A percentile compares a stretch with the other conserved stretches of the same genome.
phyloP scores from a whole-genome alignment of 2,113 vertebrate species.

The Erpornis zantholeuca region DNA sequence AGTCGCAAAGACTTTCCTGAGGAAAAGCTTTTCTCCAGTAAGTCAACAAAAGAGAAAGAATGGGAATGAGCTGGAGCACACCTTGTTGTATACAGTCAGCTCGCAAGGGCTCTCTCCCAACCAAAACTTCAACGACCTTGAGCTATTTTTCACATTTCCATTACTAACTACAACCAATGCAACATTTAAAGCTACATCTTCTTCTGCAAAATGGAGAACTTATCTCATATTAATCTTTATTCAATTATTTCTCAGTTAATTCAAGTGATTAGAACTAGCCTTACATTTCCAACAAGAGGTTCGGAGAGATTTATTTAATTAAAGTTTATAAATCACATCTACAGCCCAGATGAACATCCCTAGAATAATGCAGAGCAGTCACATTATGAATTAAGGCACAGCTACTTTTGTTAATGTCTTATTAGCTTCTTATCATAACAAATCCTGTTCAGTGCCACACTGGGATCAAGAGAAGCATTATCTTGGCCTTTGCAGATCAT shows the following conservation, averaged over 20 bases:
- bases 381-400: background rate
- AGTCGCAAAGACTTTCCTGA: background rate
- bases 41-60: background rate
- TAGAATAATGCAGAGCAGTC: background rate
- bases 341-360: background rate
- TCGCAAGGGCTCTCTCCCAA: background rate
- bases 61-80: background rate
- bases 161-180: background rate
- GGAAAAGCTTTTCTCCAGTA: background rate
- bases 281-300: background rate
- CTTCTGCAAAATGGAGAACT: background rate
- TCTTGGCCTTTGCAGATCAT: slow-evolving; percentile 4
- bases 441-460: background rate
- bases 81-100: background rate
- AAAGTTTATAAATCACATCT: slow-evolving; percentile 39
- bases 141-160: background rate
- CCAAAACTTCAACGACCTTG: background rate
- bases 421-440: slow-evolving; percentile 42
- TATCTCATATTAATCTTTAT: slow-evolving; percentile 13
- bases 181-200: background rate
- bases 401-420: background rate
- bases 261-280: background rate
- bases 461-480: background rate
- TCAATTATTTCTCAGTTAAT: slow-evolving; percentile 36
- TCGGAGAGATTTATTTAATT: slow-evolving; percentile 53